Percentiles rank a stretch among this genome's conserved stretches.
Conservation (phyloP, 2,797 vertebrate species). For the Syndactyla subalaris region DNA sequence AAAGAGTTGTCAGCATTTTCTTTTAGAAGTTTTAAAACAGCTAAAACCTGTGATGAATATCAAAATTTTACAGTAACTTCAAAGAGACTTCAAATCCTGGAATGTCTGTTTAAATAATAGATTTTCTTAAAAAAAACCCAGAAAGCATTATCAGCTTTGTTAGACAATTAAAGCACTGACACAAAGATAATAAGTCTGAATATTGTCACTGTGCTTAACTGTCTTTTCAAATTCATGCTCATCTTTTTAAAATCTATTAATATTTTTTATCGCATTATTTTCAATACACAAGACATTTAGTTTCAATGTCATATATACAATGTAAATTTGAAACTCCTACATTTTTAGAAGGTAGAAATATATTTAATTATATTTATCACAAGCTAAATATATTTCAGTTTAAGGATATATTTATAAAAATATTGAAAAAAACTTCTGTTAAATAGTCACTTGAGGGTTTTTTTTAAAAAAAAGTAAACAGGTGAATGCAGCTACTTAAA, state of each 20-base stretch:
- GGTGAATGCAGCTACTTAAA: background rate
- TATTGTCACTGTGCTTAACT: background rate
- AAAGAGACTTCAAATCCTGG: background rate
- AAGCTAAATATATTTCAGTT: background rate
- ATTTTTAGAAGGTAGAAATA: background rate
- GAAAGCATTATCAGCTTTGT: rapidly evolving
- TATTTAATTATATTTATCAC: background rate
- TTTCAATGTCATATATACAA: background rate
- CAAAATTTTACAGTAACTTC: background rate
- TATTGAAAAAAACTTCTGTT: background rate
- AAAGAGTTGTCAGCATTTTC: background rate
- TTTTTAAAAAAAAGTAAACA: background rate
- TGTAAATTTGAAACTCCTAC: background rate
- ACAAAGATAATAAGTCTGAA: background rate
- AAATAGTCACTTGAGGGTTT: background rate
- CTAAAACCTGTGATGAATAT: background rate
- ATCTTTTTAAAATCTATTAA: background rate
- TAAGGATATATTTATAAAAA: background rate
- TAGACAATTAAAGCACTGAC: background rate
- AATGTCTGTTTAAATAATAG: background rate
- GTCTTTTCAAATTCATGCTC: background rate
- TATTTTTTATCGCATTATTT: background rate
- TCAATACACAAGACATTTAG: background rate
- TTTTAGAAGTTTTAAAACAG: background rate
- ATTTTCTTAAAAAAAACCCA: background rate